Evolutionary conservation across 2,797 vertebrate genomes (phyloP).

Genomic region (Cuniculus paca): DNA sequence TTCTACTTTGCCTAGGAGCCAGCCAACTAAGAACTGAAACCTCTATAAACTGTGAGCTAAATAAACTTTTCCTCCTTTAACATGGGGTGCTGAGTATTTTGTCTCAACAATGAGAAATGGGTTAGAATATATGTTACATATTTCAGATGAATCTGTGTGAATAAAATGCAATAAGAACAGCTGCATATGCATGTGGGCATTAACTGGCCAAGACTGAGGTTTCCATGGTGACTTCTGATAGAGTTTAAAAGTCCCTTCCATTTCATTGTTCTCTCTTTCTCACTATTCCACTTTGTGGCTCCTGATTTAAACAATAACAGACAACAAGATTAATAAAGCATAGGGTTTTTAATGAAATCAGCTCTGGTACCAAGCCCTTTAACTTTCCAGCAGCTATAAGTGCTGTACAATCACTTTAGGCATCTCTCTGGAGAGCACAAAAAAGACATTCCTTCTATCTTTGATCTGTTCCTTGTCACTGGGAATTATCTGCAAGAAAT

Average conservation of each 20-base stretch:
- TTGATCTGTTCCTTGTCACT: slow-evolving; percentile 70
- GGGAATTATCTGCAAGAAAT: slow-evolving; percentile 70
- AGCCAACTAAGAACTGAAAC: not conserved
- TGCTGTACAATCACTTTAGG: not conserved
- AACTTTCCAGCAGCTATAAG: slow-evolving; percentile 50
- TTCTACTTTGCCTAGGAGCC: not conserved
- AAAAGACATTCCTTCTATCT: slow-evolving; percentile 55
- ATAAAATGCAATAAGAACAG: not conserved
- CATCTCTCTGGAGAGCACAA: slow-evolving; percentile 24
- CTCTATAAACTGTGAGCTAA: not conserved
- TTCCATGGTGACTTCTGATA: slow-evolving; percentile 33
- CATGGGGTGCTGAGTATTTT: not conserved
- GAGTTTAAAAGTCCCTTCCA: not conserved
- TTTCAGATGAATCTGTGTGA: not conserved
- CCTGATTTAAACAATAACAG: slow-evolving; percentile 59
- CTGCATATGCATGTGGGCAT: not conserved
- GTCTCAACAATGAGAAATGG: not conserved
- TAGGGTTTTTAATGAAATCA: slow-evolving; percentile 65
- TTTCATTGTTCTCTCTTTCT: slow-evolving; percentile 2
- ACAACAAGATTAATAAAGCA: slow-evolving; percentile 68
- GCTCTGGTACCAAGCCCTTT: slow-evolving; percentile 45
- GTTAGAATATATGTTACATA: not conserved
- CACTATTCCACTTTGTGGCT: not conserved
- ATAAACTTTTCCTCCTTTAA: not conserved
- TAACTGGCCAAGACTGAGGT: not conserved